Percentiles rank a stretch among this genome's conserved stretches.
Evolutionary conservation across 2,888 invertebrate genomes (phyloP).

Genomic region (Parnassius orleans): DNA sequence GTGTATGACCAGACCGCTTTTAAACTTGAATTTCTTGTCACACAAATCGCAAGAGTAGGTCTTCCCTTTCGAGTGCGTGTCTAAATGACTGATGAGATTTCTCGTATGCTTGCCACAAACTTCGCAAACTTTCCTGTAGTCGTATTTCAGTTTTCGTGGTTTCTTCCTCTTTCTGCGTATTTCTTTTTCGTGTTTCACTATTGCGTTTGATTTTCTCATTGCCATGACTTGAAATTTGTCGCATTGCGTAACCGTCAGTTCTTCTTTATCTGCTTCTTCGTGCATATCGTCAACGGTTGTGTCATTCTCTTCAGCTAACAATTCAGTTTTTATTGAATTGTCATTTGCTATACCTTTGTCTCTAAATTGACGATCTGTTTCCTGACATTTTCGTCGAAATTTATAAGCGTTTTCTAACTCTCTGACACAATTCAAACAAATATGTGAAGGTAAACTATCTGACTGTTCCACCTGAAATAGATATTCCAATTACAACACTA

Average conservation of each 20-base stretch:
- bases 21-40: constrained; percentile 74
- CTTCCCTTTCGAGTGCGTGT: constrained; percentile 63
- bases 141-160: constrained; percentile 54
- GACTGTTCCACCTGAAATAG: constrained; percentile 58
- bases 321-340: constrained; percentile 52
- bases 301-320: constrained; percentile 37
- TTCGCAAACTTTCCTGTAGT: constrained; percentile 74
- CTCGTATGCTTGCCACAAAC: constrained; percentile 70
- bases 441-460: constrained; percentile 61
- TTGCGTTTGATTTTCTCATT: constrained; percentile 33
- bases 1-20: constrained; percentile 70
- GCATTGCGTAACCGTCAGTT: constrained; percentile 41
- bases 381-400: constrained; percentile 71
- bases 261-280: constrained; percentile 40
- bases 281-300: constrained; percentile 32
- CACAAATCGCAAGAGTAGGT: constrained; percentile 69
- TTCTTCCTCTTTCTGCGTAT: constrained; percentile 44
- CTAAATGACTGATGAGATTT: constrained; percentile 66
- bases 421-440: constrained; percentile 62
- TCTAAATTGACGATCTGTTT: constrained; percentile 57
- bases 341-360: constrained; percentile 31
- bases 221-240: constrained; percentile 37
- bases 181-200: constrained; percentile 35
- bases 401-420: constrained; percentile 70
- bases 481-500: not conserved